phyloP scores from a whole-genome alignment of 2,888 invertebrate genomes.

The Stratiomys singularior region DNA sequence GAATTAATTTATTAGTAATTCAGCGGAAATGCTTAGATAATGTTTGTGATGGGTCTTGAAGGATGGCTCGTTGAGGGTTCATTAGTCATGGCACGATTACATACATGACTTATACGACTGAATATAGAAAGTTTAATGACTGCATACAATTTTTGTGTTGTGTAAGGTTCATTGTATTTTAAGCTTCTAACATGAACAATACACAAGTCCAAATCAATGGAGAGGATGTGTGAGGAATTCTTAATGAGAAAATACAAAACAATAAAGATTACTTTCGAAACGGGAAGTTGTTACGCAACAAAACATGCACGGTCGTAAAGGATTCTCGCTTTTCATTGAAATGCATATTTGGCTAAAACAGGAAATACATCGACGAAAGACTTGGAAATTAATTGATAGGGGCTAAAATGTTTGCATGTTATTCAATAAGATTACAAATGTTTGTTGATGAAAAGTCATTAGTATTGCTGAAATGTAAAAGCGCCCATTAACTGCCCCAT shows the following conservation, averaged over 20 bases:
- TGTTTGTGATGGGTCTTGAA: not conserved
- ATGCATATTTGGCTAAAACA: not conserved
- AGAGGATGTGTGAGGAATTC: not conserved
- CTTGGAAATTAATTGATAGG: too few relatives aligned
- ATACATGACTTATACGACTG: conserved; percentile 13
- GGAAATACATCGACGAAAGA: conserved; percentile 4
- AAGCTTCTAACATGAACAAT: not conserved
- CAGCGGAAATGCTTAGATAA: conserved; percentile 18
- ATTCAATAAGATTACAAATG: too few relatives aligned
- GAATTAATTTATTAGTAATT: conserved; percentile 38
- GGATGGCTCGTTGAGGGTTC: not conserved
- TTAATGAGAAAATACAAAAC: not conserved
- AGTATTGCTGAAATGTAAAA: too few relatives aligned
- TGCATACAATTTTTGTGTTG: not conserved
- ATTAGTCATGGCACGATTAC: not conserved
- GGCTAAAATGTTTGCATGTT: too few relatives aligned
- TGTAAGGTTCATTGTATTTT: not conserved
- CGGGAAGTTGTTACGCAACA: conserved; percentile 30
- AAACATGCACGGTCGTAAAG: not conserved
- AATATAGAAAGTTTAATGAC: conserved; percentile 25
- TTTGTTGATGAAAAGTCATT: too few relatives aligned
- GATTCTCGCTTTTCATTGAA: conserved; percentile 29
- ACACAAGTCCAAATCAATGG: not conserved
- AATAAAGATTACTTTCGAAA: not conserved
- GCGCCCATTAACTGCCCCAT: too few relatives aligned